These are phyloP conservation scores for Deroptyus accipitrinus DNA, from an alignment of 2,113 vertebrate genomes.

Conservation along the genomic window DNA sequence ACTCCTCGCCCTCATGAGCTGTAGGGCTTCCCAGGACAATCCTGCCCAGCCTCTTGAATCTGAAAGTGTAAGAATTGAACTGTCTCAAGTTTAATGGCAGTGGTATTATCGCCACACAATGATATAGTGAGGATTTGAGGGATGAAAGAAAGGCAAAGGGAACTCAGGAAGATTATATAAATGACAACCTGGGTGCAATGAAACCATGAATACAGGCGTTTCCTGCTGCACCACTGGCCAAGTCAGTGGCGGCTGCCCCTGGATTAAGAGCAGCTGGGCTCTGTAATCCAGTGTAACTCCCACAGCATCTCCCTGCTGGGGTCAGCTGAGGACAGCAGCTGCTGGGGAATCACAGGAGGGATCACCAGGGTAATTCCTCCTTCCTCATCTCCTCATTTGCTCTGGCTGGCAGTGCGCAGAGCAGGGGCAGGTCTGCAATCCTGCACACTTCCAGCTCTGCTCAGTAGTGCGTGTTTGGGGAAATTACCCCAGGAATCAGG, in stretches of 20 bases:
- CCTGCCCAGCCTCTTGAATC: neutral
- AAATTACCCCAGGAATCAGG: neutral
- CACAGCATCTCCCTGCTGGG: conserved; percentile 8
- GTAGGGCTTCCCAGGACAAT: neutral
- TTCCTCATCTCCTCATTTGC: neutral
- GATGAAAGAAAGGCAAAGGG: neutral
- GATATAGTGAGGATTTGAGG: neutral
- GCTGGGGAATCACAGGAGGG: conserved; percentile 41
- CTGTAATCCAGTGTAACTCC: conserved; percentile 41
- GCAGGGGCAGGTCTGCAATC: neutral
- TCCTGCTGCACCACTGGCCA: neutral
- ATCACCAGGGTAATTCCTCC: conserved; percentile 53
- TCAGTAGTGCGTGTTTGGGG: rapidly evolving
- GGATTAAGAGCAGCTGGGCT: conserved; percentile 38
- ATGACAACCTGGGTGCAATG: neutral
- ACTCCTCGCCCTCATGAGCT: neutral
- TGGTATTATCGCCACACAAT: neutral
- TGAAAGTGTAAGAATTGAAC: neutral
- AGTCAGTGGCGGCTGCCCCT: neutral
- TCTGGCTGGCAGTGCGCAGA: neutral
- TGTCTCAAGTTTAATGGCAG: neutral
- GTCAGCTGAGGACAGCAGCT: conserved; percentile 56
- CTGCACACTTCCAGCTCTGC: neutral
- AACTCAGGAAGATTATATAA: neutral
- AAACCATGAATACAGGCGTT: neutral